A percentile compares a stretch with the other conserved stretches of the same genome.
Evolutionary conservation across 2,888 invertebrate species (phyloP).

Genomic region (Cataglyphis altisquamis): DNA sequence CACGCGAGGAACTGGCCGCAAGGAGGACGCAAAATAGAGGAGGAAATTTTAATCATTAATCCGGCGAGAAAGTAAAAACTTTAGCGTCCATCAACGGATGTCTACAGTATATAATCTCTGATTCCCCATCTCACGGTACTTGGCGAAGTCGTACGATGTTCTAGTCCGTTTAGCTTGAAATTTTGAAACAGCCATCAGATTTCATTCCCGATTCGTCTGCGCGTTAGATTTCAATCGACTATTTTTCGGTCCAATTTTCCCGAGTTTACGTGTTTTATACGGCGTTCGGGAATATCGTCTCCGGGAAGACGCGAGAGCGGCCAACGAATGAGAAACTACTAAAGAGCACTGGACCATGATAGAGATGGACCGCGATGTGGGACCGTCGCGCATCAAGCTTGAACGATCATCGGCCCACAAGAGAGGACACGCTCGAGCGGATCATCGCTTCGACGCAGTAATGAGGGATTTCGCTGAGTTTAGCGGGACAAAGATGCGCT

Average conservation of each 20-base stretch:
- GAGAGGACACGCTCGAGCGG: slow-evolving; percentile 63
- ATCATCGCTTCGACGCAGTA: slow-evolving; percentile 60
- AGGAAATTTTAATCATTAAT: background rate
- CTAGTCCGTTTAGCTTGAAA: slow-evolving; percentile 12
- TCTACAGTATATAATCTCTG: background rate
- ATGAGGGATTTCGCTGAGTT: slow-evolving; percentile 65
- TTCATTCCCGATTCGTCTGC: slow-evolving; percentile 4
- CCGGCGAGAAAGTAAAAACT: slow-evolving; percentile 2
- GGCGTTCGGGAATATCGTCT: slow-evolving; percentile 20
- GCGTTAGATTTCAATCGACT: background rate
- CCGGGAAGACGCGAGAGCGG: slow-evolving; percentile 28
- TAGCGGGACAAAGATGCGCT: slow-evolving; percentile 52
- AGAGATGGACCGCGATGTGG: slow-evolving; percentile 31
- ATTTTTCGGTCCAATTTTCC: background rate
- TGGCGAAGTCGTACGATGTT: background rate
- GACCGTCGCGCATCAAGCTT: slow-evolving; percentile 67
- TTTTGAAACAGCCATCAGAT: background rate
- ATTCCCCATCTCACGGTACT: background rate
- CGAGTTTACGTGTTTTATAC: background rate
- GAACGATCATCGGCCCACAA: slow-evolving; percentile 51
- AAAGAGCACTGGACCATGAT: slow-evolving; percentile 41
- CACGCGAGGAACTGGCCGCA: background rate
- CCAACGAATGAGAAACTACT: slow-evolving; percentile 37
- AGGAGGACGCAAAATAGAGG: background rate
- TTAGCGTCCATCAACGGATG: background rate